Evolutionary conservation across 2,113 vertebrate species (phyloP).

Genomic region (Poeciliopsis retropinna): DNA sequence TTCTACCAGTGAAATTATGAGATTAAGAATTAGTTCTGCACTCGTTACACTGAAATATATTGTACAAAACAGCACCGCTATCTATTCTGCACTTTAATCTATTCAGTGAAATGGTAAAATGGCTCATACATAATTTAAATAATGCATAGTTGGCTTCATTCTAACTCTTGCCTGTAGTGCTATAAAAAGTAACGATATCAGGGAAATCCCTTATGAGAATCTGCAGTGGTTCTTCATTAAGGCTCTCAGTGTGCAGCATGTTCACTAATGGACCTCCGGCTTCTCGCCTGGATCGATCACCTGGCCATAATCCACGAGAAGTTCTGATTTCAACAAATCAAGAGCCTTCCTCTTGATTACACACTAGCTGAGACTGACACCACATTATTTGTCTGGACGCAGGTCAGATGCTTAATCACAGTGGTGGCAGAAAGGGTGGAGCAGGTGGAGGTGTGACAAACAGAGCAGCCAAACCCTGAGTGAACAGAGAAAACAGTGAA

Average conservation of each 20-base stretch:
- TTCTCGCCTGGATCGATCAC: slow-evolving; percentile 51
- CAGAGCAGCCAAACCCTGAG: not conserved
- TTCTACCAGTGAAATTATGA: not conserved
- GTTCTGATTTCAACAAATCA: slow-evolving; percentile 51
- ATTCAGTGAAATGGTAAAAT: slow-evolving; percentile 4
- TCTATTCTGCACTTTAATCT: not conserved
- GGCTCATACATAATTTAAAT: slow-evolving; percentile 1
- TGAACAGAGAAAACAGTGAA: slow-evolving; percentile 23
- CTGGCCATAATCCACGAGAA: slow-evolving; percentile 40
- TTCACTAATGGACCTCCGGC: slow-evolving; percentile 68
- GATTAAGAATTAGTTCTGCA: not conserved
- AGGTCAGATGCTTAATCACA: slow-evolving; percentile 28
- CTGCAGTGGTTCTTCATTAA: slow-evolving; percentile 17
- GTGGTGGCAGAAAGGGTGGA: not conserved
- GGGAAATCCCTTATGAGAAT: slow-evolving; percentile 25
- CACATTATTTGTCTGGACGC: slow-evolving; percentile 31
- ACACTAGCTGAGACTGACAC: slow-evolving; percentile 1
- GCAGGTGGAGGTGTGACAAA: slow-evolving; percentile 16
- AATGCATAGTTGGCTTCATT: not conserved
- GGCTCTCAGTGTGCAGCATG: slow-evolving; percentile 28
- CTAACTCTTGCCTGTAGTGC: not conserved
- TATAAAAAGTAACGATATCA: slow-evolving; percentile 12
- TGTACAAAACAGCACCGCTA: not conserved
- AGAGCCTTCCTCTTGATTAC: slow-evolving; percentile 20
- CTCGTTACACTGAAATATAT: not conserved